phyloP scores from a whole-genome alignment of 1,140 invertebrate genomes.

The Calliphora vicina region DNA sequence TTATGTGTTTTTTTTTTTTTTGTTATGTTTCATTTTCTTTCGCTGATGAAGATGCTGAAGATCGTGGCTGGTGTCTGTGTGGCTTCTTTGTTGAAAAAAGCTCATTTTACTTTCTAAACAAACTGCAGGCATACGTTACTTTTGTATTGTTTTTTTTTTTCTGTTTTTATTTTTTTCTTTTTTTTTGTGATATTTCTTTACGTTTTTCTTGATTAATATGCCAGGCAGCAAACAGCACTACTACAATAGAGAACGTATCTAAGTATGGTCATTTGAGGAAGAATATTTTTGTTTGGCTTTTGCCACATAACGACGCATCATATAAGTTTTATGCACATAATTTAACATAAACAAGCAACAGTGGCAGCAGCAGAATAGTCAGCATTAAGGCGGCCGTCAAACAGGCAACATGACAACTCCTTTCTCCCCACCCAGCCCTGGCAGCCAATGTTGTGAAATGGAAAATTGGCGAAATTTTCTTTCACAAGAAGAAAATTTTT shows the following conservation, averaged over 20 bases:
- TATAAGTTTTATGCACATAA: slow-evolving; percentile 22
- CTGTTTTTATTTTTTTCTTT: neutral
- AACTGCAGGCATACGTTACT: neutral
- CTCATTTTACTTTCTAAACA: slow-evolving; percentile 34
- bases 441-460: neutral
- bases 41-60: neutral
- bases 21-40: neutral
- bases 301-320: neutral
- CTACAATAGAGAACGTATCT: slow-evolving; percentile 15
- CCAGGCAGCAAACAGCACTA: no score
- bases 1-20: neutral
- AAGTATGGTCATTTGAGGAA: slow-evolving; percentile 30
- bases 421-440: neutral
- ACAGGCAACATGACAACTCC: neutral
- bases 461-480: neutral
- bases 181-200: neutral
- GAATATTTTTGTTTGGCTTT: neutral
- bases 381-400: neutral
- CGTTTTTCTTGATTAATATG: no score
- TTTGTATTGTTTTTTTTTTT: neutral
- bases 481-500: neutral
- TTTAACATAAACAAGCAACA: slow-evolving; percentile 25
- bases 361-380: neutral
- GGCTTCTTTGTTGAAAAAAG: neutral
- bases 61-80: neutral